Evolutionary conservation across 2,797 vertebrate genomes (phyloP), one percentile per base, ranked within the genome.

Genomic region (Ataeniobius toweri): DNA sequence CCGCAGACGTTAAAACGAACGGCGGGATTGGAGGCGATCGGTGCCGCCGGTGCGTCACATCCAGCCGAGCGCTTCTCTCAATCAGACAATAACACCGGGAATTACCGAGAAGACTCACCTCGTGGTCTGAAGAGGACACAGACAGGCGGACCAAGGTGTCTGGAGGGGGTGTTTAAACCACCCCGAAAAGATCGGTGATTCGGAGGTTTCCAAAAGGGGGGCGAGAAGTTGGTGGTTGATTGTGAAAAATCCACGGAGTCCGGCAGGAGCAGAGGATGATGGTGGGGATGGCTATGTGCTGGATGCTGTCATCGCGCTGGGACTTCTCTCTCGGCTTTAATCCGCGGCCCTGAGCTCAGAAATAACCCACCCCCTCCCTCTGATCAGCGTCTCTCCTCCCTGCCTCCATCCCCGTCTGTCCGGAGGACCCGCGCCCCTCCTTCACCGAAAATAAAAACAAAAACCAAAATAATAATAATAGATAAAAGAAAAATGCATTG

Each of bases 281-380:
- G 88, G 51, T 81, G 89, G 88, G 83, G 84, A 79, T 76, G 91
- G 91, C 89, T 93, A 81, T 79, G n/a, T 78, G 85, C 92, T 95
- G 93, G 94, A 95, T 94, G 94, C 94, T 96, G 95, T 95, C 94
- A 95, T 94, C 91, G 87, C 74, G 79, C 82, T 83, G 92, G 93
- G 92, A 90, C 91, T 90, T 83, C 87, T 91, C 86, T 91, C 91
- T 91, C 91, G 83, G 90, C 85, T 80, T 85, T 96, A 95, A 95
- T 95, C 95, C 94, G 88, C 90, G 87, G 91, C 92, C 91, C 89
- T 92, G 91, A 91, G 91, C 94, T 92, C 93, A 91, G 91, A 91
- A 91, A 89, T 87, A 93, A 85, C 87, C 91, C 86, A 82, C 84
- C 90, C 89, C 83, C 87, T 85, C 90, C 56, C 56, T 72, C 73